Conservation (phyloP, 1,140 invertebrate species). For the Pygmarrhopalites habei region DNA sequence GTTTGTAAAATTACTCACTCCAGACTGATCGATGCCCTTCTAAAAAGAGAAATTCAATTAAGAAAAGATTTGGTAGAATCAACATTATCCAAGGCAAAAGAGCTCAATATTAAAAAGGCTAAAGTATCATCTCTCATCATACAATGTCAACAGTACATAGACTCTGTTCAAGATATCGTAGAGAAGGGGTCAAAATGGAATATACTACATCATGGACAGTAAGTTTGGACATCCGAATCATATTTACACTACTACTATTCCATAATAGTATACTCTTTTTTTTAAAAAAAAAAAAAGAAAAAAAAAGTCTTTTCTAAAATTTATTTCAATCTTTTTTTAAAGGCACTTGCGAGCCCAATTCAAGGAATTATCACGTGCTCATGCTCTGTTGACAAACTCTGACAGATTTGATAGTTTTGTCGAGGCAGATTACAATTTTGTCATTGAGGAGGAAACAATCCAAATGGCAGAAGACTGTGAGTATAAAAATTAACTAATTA, state of each 20-base stretch:
- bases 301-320: too few species aligned
- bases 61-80: neutral
- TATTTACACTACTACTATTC: too few species aligned
- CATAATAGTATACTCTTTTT: too few species aligned
- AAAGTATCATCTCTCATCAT: neutral
- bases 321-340: too few species aligned
- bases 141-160: slow-evolving; percentile 1
- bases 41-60: neutral
- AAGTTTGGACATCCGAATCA: too few species aligned
- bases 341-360: too few species aligned
- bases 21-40: neutral
- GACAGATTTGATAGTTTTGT: neutral
- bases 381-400: too few species aligned
- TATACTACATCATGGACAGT: slow-evolving; percentile 1
- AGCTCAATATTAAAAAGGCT: slow-evolving; percentile 6
- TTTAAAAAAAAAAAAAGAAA: too few species aligned
- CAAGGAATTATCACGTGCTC: too few species aligned
- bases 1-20: neutral
- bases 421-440: neutral
- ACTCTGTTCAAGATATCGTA: neutral
- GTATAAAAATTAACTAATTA: too few species aligned
- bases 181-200: slow-evolving; percentile 6
- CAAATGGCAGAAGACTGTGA: neutral
- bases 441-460: neutral
- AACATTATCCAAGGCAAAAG: neutral